Evolutionary conservation across 2,797 vertebrate genomes (phyloP), one percentile per base, ranked within the genome.

Genomic region (Spheniscus humboldti): DNA sequence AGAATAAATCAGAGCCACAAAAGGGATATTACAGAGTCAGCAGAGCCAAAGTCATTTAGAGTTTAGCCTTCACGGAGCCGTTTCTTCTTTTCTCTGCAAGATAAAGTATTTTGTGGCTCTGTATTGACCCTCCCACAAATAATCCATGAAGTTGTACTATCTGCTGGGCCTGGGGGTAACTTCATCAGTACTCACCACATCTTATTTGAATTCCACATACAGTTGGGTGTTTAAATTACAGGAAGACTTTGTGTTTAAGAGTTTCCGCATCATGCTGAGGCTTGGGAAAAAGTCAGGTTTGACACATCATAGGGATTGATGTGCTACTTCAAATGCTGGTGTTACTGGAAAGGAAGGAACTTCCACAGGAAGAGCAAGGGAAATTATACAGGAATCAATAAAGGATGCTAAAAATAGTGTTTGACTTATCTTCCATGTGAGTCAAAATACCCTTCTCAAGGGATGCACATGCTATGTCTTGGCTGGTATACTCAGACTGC

Each of bases 371-470:
- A 97, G 86, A 83, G 71, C 92, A 93, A 94, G 88, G 96, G 97
- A 97, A 97, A 96, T 97, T 82, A 94, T 97, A 96, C 97, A 97
- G 95, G 96, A 97, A 97, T 97, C 94, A 97, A 96, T 97, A 95
- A 92, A 97, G 76, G 35, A 64, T 78, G 60, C 90, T 94, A 92
- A 96, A 95, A 97, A 96, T 94, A 97, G 66, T 22, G 7, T 53
- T 85, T 83, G 74, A 86, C 91, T 92, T 95, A 24, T 88, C 87
- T 72, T 78, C 68, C 23, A 20, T 74, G 43, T 74, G 60, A 96
- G 93, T 69, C 67, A 85, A 96, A 96, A 88, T 67, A 79, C 88
- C 59, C 80, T 66, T 2, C 35, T 86, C 75, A 71, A 90, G 75
- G 73, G 57, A 94, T 72, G 69, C 50, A 81, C 55, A 63, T 20